Percentiles rank a stretch among this genome's conserved stretches.
Conservation (phyloP, 2,888 invertebrate species). For the Amblyjoppa proteus region DNA sequence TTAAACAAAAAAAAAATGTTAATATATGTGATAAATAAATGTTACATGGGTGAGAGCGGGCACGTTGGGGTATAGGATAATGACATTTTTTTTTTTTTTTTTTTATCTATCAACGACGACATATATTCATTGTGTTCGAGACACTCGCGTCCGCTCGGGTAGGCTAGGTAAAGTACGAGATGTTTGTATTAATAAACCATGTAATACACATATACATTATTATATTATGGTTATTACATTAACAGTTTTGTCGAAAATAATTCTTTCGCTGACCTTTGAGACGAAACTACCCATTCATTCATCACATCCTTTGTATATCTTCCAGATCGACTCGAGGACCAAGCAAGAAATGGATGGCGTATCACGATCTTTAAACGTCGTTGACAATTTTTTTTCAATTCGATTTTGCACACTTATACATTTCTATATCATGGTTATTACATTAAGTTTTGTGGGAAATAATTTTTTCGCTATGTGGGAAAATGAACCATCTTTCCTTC, state of each 20-base stretch:
- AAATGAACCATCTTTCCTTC: too few relatives aligned
- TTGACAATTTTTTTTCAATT: background rate
- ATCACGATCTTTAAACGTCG: background rate
- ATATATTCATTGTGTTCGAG: slow-evolving; percentile 50
- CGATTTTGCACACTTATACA: background rate
- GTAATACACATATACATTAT: slow-evolving; percentile 77
- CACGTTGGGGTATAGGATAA: slow-evolving; percentile 43
- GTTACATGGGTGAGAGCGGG: slow-evolving; percentile 70
- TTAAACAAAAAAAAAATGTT: slow-evolving; percentile 72
- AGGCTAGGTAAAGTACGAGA: slow-evolving; percentile 76
- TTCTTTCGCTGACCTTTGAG: slow-evolving; percentile 48
- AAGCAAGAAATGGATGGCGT: background rate
- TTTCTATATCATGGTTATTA: too few relatives aligned
- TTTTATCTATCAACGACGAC: background rate
- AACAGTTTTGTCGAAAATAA: slow-evolving; percentile 74
- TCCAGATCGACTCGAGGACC: background rate
- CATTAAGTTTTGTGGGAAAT: too few relatives aligned
- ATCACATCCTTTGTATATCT: background rate
- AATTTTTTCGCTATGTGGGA: too few relatives aligned
- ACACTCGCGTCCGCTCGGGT: slow-evolving; percentile 77
- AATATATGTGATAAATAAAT: slow-evolving; percentile 75
- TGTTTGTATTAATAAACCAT: slow-evolving; percentile 79
- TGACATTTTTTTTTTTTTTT: slow-evolving; percentile 21
- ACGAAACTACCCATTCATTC: background rate
- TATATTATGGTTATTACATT: slow-evolving; percentile 81